A percentile compares a stretch with the other conserved stretches of the same genome.
phyloP scores from a whole-genome alignment of 2,888 invertebrate species.

The Drosophila gaucha region DNA sequence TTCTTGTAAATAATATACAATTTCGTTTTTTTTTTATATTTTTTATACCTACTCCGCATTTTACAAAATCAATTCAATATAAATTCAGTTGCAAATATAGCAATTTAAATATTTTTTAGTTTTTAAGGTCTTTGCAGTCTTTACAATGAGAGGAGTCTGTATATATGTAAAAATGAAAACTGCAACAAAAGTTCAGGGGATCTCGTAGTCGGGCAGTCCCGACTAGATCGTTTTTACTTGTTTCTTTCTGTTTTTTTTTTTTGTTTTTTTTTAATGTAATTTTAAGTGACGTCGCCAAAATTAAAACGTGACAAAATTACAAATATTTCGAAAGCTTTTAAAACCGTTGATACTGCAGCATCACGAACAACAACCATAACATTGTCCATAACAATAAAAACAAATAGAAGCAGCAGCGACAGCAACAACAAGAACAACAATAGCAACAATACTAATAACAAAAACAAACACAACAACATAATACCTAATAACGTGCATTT shows the following conservation, averaged over 20 bases:
- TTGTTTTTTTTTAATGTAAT: slow-evolving; percentile 55
- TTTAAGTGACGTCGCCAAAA: slow-evolving; percentile 78
- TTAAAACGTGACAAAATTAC: slow-evolving; percentile 77
- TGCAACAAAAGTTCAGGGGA: too few relatives aligned
- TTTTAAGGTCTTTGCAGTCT: too few relatives aligned
- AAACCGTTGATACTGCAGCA: slow-evolving; percentile 63
- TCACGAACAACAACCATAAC: slow-evolving; percentile 64
- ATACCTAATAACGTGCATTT: slow-evolving; percentile 74
- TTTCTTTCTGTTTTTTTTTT: slow-evolving; percentile 2
- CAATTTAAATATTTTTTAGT: too few relatives aligned
- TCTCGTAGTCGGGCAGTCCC: background rate
- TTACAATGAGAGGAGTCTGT: too few relatives aligned
- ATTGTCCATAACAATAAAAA: slow-evolving; percentile 56
- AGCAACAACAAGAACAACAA: slow-evolving; percentile 3
- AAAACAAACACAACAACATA: slow-evolving; percentile 46
- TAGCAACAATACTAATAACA: slow-evolving; percentile 18
- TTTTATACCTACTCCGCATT: too few relatives aligned
- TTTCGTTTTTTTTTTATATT: too few relatives aligned
- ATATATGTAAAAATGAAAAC: too few relatives aligned
- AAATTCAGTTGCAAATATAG: too few relatives aligned
- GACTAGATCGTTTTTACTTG: slow-evolving; percentile 1
- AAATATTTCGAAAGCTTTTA: slow-evolving; percentile 72
- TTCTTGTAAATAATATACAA: too few relatives aligned
- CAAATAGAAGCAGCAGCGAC: slow-evolving; percentile 52
- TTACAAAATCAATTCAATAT: too few relatives aligned